These are phyloP conservation scores for Lasioglossum baleicum DNA, from an alignment of 1,140 invertebrate species.

Conservation along the genomic window DNA sequence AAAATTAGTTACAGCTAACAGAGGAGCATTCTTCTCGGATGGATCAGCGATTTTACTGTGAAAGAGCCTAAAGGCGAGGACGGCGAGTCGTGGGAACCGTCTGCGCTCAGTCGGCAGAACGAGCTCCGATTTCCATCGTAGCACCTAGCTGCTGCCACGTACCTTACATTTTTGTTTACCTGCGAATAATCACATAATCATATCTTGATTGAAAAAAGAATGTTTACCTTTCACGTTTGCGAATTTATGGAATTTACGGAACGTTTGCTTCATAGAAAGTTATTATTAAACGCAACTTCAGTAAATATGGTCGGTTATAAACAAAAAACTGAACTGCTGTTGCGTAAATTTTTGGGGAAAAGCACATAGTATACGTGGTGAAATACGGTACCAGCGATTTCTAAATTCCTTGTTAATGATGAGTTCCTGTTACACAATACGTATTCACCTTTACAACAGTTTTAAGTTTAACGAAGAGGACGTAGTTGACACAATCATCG, in stretches of 20 bases:
- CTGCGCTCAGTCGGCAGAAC: slow-evolving; percentile 5
- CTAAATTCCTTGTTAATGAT: too few relatives aligned
- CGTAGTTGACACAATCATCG: too few relatives aligned
- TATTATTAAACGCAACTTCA: too few relatives aligned
- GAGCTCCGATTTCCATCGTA: slow-evolving; percentile 18
- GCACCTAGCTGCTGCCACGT: not conserved
- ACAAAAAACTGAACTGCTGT: too few relatives aligned
- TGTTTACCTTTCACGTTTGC: not conserved
- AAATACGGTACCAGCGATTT: too few relatives aligned
- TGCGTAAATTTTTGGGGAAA: too few relatives aligned
- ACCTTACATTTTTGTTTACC: not conserved
- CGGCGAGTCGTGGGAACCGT: slow-evolving; percentile 23
- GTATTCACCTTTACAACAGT: too few relatives aligned
- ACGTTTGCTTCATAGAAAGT: too few relatives aligned
- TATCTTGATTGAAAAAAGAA: not conserved
- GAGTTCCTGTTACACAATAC: too few relatives aligned
- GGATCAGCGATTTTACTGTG: slow-evolving; percentile 23
- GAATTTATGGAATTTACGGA: not conserved
- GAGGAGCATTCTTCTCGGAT: not conserved
- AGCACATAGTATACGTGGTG: too few relatives aligned
- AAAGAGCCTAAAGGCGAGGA: slow-evolving; percentile 18
- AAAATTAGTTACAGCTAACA: slow-evolving; percentile 4
- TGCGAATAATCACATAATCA: not conserved
- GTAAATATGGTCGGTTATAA: too few relatives aligned
- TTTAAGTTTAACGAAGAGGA: too few relatives aligned